Percentiles rank a stretch among this genome's conserved stretches.
phyloP scores from a whole-genome alignment of 2,113 vertebrate species.

The Cynocephalus volans region DNA sequence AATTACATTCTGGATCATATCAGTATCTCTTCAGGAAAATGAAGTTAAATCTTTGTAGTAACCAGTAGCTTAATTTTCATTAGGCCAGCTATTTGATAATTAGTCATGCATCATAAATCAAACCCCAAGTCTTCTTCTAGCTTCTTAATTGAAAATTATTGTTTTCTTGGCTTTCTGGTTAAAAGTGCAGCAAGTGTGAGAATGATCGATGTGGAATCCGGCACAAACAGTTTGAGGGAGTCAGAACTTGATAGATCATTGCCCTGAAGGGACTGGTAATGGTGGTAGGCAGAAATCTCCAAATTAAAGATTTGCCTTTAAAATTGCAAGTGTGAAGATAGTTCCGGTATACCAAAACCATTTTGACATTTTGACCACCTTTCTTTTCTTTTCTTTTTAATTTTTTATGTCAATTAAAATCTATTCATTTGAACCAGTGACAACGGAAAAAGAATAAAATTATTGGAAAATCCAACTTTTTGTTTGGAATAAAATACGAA shows the following conservation, averaged over 20 bases:
- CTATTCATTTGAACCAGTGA: slow-evolving; percentile 55
- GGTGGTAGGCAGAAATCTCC: slow-evolving; percentile 92
- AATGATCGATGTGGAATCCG: slow-evolving; percentile 97
- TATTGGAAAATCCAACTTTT: slow-evolving; percentile 77
- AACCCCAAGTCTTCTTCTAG: slow-evolving; percentile 95
- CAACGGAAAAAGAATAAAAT: slow-evolving; percentile 38
- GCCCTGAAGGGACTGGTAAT: slow-evolving; percentile 93
- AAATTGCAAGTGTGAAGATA: slow-evolving; percentile 85
- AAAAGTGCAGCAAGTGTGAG: slow-evolving; percentile 92
- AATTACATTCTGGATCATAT: slow-evolving; percentile 88
- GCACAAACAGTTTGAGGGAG: slow-evolving; percentile 97
- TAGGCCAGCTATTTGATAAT: slow-evolving; percentile 94
- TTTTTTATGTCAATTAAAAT: slow-evolving; percentile 65
- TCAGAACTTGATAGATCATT: slow-evolving; percentile 97
- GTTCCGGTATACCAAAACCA: slow-evolving; percentile 79
- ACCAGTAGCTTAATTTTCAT: slow-evolving; percentile 95
- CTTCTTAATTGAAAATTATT: slow-evolving; percentile 98
- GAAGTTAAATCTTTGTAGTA: slow-evolving; percentile 93
- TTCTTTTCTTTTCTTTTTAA: slow-evolving; percentile 73
- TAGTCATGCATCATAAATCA: slow-evolving; percentile 99
- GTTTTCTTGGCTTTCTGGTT: slow-evolving; percentile 93
- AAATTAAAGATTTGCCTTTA: slow-evolving; percentile 92
- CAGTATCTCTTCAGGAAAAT: slow-evolving; percentile 92
- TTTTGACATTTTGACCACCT: slow-evolving; percentile 75
- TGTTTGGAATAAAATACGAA: slow-evolving; percentile 62